Base-by-base conservation (phyloP, 2,113 vertebrate genomes). In the Gnathonemus longibarbis region DNA sequence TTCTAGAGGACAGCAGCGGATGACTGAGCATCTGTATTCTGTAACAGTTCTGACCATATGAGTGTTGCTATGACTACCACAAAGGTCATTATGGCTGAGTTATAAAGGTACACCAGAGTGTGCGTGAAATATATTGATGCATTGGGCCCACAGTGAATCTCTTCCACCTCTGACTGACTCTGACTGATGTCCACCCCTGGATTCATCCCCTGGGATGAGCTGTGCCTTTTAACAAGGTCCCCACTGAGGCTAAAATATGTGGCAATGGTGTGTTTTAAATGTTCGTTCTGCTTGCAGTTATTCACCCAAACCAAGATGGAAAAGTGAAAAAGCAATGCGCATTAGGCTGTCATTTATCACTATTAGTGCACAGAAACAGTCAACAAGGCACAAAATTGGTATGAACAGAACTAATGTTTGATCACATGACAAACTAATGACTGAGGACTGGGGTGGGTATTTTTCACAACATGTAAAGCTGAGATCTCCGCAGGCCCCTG, bases 41-140 rank as follows among this genome's bases (percentile, higher is more conserved):
- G 89, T 35, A 5, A 88, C 77, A 90, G 45, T 91, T 88, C 52
- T 42, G 27, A 42, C 35, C 39, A 83, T 90, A 87, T 66, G 70
- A 86, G 49, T 88, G 94, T 94, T 94, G 92, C 94, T 90, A 94
- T 94, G 90, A 93, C 87, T 90, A 94, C 92, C 3, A 77, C 52
- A 85, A 92, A 93, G 89, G 93, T 93, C 91, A 93, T 92, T 91
- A 91, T 56, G 39, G 49, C 48, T 89, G 83, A 62, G 24, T 91
- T 90, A 17, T 31, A 89, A 87, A 87, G 85, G 85, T 87, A 87
- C 85, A 87, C 39, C 49, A 48, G 85, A 31, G 49, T 27, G n/a
- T 27, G 56, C 42, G 11, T 89, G 89, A 87, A 42, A 77, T 27
- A 86, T 84, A 42, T 62, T 70, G 35, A 48, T 58, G 9, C 70